Percentiles rank a stretch among this genome's conserved stretches.
Evolutionary conservation across 2,888 invertebrate genomes (phyloP).

Genomic region (Periphyllus acericola): DNA sequence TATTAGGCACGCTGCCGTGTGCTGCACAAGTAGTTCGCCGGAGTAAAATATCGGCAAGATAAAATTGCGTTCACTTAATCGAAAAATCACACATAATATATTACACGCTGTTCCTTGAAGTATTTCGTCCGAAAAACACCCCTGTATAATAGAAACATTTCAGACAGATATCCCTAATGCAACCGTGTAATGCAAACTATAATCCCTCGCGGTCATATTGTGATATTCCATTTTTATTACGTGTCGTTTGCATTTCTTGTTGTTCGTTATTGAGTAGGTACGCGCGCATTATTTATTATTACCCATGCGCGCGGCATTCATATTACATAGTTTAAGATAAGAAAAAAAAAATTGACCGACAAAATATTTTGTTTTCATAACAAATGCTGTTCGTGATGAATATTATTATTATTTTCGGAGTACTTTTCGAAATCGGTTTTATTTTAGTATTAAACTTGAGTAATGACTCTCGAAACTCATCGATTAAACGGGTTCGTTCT

Average conservation of each 20-base stretch:
- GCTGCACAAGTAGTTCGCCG: not conserved
- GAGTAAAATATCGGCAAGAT: not conserved
- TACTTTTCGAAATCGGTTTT: not conserved
- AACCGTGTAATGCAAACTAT: not conserved
- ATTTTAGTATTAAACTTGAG: not conserved
- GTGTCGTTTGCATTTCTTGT: not conserved
- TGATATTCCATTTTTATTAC: not conserved
- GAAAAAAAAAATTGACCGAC: not conserved
- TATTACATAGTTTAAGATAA: not conserved
- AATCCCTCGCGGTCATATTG: not conserved
- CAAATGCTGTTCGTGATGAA: not conserved
- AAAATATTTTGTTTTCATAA: not conserved
- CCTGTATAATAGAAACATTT: not conserved
- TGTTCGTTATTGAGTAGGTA: no score
- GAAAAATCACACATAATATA: not conserved
- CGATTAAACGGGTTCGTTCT: not conserved
- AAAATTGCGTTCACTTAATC: not conserved
- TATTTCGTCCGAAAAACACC: not conserved
- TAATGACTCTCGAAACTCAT: not conserved
- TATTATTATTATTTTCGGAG: no score
- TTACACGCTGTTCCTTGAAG: not conserved
- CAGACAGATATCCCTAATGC: not conserved
- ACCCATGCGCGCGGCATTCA: not conserved
- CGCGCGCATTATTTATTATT: no score
- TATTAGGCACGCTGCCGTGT: not conserved